These are phyloP conservation scores for Caenorhabditis sinica DNA, from an alignment of 2,888 invertebrate species.

Conservation along the genomic window DNA sequence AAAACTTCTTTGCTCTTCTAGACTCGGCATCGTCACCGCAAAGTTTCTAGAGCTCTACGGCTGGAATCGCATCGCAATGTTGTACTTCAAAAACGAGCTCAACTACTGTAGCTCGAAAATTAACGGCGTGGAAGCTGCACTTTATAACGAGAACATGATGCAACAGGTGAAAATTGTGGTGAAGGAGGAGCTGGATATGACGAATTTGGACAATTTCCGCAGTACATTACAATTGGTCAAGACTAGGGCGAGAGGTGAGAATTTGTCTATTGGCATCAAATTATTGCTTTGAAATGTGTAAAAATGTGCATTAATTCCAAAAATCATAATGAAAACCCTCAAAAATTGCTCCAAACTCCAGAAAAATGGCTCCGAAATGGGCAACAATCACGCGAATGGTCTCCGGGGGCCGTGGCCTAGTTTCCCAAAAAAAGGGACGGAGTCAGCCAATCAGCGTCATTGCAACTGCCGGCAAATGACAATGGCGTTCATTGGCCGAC, in stretches of 20 bases:
- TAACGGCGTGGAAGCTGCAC: conserved; percentile 51
- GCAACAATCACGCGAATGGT: no score
- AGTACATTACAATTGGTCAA: conserved; percentile 33
- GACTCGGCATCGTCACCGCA: conserved; percentile 51
- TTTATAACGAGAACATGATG: conserved; percentile 24
- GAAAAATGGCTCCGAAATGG: no score
- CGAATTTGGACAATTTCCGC: not conserved
- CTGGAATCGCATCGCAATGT: conserved; percentile 58
- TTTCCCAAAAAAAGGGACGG: no score
- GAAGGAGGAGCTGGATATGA: conserved; percentile 32
- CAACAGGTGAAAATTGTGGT: conserved; percentile 44
- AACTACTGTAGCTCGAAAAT: conserved; percentile 61
- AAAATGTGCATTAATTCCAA: no score
- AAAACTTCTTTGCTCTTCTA: conserved; percentile 22
- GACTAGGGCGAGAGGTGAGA: conserved; percentile 28
- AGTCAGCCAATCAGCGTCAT: no score
- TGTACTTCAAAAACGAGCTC: conserved; percentile 55
- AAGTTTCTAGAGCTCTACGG: conserved; percentile 58
- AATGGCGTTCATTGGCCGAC: no score
- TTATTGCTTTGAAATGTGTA: no score
- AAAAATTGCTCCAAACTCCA: no score
- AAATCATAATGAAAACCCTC: no score
- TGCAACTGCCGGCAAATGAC: no score
- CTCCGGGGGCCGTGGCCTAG: no score
- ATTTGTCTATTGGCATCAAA: no score